Base-by-base conservation (phyloP, 1,140 invertebrate species). In the Metopolophium dirhodum region DNA sequence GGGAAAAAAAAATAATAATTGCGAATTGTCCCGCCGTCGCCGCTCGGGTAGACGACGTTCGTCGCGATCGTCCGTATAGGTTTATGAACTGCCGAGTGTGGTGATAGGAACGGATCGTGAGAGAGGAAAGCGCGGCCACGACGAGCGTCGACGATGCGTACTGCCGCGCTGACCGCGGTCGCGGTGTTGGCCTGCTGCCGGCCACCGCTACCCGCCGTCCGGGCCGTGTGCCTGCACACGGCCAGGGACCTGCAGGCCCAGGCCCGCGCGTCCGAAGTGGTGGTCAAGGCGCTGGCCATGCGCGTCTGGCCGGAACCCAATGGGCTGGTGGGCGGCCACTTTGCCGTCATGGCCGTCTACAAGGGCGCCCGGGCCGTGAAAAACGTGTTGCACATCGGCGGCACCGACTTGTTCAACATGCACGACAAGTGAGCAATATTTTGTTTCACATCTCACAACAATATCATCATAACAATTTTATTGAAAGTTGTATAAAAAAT, bases 281-380 rank as follows among this genome's bases (percentile, higher is more conserved):
- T 85, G 82, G 18, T 51, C 23, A 93, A 93, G 82, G 91, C 49
- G 22, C 49, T 93, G 49, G 91, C 82, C 22, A 93, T 93, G 91
- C 61, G 47, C 49, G 49, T 83, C 14, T 93, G 91, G 91, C 91
- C 77, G 35, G 91, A 93, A 45, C 35, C 77, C 23, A 51, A 57
- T 6, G 91, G 89, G 2, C 6, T 20, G 35, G 3, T n/a, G 4
- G 49, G 35, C 35, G 91, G 91, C 26, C 91, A 93, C 49, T 93
- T 93, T 22, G 91, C 91, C 49, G 77, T 93, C 35, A 86, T 93
- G 82, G 77, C 91, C n/a, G 91, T 93, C 35, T 93, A 93, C 82
- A 93, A 93, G 77, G 91, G 91, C 51, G 91, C 91, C 23, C n/a
- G 49, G 23, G 20, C 35, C 2, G 35, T 93, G n/a, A 93, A 93